Evolutionary conservation across 2,797 vertebrate species (phyloP).

Genomic region (Champsocephalus gunnari): DNA sequence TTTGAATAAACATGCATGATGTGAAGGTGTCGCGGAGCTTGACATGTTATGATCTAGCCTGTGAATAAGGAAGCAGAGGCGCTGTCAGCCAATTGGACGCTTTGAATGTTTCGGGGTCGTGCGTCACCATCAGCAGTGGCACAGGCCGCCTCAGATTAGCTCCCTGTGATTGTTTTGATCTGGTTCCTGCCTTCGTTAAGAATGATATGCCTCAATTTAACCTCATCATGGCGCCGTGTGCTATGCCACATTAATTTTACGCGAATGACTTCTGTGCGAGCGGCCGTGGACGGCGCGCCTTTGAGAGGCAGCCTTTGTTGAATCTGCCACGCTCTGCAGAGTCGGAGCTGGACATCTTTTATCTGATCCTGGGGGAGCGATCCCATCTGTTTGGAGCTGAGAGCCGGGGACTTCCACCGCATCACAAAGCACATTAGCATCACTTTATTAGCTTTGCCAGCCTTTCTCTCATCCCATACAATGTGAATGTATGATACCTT

Average conservation of each 20-base stretch:
- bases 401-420: conserved; percentile 57
- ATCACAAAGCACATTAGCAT: conserved; percentile 73
- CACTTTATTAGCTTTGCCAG: conserved; percentile 72
- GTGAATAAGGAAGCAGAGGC: conserved; percentile 30
- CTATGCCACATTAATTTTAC: conserved; percentile 50
- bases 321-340: conserved; percentile 64
- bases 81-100: conserved; percentile 26
- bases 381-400: conserved; percentile 70
- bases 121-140: conserved; percentile 29
- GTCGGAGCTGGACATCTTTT: conserved; percentile 67
- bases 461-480: conserved; percentile 66
- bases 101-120: conserved; percentile 39
- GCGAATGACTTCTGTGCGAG: conserved; percentile 46
- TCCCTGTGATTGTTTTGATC: conserved; percentile 49
- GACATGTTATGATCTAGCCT: conserved; percentile 40
- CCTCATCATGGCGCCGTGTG: conserved; percentile 58
- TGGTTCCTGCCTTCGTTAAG: conserved; percentile 44
- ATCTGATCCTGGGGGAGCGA: conserved; percentile 73
- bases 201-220: conserved; percentile 64
- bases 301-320: conserved; percentile 67
- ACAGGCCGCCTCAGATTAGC: conserved; percentile 31
- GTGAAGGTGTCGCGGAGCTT: conserved; percentile 44
- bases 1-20: conserved; percentile 48
- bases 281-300: conserved; percentile 46
- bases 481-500: conserved; percentile 75